Evolutionary conservation across 2,797 vertebrate species (phyloP).

Genomic region (Orientallactaga sibirica): DNA sequence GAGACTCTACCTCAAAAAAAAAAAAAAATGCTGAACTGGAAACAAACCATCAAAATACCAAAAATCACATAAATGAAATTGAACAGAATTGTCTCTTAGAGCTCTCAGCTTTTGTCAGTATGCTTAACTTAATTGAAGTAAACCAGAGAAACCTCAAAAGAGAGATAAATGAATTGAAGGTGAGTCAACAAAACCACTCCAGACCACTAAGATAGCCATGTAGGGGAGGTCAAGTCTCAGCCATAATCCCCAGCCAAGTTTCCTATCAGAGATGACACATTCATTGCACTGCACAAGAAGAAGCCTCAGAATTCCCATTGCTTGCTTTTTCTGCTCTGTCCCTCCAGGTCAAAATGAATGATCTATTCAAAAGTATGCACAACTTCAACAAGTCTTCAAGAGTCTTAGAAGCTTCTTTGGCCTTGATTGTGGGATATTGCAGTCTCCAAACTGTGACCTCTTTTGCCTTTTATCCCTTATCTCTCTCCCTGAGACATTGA

Average conservation of each 20-base stretch:
- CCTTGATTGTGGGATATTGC: not conserved
- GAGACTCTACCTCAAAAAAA: too few relatives aligned
- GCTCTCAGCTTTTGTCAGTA: too few relatives aligned
- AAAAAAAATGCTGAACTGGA: too few relatives aligned
- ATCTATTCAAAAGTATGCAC: not conserved
- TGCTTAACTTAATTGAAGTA: too few relatives aligned
- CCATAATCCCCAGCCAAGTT: not conserved
- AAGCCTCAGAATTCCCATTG: not conserved
- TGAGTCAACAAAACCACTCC: not conserved
- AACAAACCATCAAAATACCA: too few relatives aligned
- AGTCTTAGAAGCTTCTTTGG: not conserved
- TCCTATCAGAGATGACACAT: not conserved
- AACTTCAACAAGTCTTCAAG: constrained; percentile 12
- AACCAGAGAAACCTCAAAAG: too few relatives aligned
- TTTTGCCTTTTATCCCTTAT: not conserved
- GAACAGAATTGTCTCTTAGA: too few relatives aligned
- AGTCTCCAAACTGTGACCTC: not conserved
- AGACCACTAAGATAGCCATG: not conserved
- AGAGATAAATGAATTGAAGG: too few relatives aligned
- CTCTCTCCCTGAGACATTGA: not conserved
- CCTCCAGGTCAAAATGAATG: not conserved
- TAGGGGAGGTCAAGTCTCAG: not conserved
- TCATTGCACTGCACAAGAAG: not conserved
- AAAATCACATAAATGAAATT: too few relatives aligned
- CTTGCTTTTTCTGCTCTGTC: too few relatives aligned